A percentile compares a stretch with the other conserved stretches of the same genome.
phyloP scores from a whole-genome alignment of 2,113 vertebrate species.

The Pteropus alecto region DNA sequence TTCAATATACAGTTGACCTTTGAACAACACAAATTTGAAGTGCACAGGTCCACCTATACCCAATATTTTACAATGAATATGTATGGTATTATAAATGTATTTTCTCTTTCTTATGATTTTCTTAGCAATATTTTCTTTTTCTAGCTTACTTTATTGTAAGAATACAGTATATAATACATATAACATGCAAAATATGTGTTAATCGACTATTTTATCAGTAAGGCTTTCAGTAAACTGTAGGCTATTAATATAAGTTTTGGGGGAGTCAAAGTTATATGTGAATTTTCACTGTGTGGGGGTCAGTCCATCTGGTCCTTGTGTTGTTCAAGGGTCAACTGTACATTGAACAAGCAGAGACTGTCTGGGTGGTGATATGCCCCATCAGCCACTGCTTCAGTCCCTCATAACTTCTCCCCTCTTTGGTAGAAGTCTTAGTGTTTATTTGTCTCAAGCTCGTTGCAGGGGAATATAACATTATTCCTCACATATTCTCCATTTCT shows the following conservation, averaged over 20 bases:
- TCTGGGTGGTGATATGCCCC: neutral
- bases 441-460: neutral
- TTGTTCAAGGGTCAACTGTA: neutral
- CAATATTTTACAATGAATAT: neutral
- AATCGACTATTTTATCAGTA: neutral
- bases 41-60: neutral
- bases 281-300: neutral
- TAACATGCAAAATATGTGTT: neutral
- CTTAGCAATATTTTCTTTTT: neutral
- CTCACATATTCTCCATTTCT: neutral
- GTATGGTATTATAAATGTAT: neutral
- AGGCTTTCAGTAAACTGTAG: neutral
- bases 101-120: neutral
- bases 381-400: neutral
- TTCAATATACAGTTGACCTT: neutral
- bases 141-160: neutral
- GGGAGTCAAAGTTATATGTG: neutral
- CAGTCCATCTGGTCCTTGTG: no score
- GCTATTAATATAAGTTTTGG: neutral
- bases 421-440: neutral
- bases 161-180: neutral
- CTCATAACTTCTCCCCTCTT: neutral
- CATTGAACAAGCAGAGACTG: neutral
- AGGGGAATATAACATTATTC: neutral
- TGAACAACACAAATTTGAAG: neutral